phyloP scores from a whole-genome alignment of 1,140 invertebrate species.

The Sipha flava region DNA sequence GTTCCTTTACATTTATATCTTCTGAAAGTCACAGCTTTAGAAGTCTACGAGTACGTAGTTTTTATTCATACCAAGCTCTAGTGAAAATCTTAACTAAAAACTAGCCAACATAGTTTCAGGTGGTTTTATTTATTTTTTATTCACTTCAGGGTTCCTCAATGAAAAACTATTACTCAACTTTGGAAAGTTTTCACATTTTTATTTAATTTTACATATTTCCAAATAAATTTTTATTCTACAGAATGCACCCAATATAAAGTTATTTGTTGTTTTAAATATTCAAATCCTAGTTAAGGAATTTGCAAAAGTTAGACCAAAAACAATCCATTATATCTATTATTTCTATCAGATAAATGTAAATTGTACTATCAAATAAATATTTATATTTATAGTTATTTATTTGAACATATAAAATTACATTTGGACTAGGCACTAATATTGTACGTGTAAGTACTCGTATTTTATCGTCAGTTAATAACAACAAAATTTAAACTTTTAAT shows the following conservation, averaged over 20 bases:
- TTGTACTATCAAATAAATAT: no score
- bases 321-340: no score
- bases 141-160: neutral
- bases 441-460: no score
- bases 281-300: neutral
- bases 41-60: neutral
- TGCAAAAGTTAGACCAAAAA: no score
- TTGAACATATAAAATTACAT: no score
- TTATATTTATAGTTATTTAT: no score
- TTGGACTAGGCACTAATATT: no score
- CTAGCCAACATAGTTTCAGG: neutral
- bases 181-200: neutral
- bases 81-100: neutral
- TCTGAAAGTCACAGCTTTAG: neutral
- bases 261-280: neutral
- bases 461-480: no score
- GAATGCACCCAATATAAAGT: neutral
- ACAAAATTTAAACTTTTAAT: no score
- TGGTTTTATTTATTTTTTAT: neutral
- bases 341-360: no score
- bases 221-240: neutral
- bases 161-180: neutral
- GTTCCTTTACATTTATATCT: neutral
- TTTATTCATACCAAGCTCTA: neutral
- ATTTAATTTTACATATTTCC: neutral